Conservation (phyloP, 2,888 invertebrate species). For the Pseudolycoriella hygida region DNA sequence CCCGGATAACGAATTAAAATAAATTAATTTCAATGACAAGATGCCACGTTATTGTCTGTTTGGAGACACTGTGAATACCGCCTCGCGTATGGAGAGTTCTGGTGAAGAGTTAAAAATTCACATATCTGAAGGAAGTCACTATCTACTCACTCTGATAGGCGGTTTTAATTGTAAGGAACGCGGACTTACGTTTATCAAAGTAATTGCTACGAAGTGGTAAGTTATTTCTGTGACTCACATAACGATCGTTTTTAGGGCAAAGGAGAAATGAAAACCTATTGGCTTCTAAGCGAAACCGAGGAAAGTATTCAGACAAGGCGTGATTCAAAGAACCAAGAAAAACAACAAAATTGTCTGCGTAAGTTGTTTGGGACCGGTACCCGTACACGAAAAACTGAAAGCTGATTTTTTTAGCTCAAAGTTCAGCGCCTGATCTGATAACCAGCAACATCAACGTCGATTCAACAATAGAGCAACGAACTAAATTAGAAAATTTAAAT, state of each 20-base stretch:
- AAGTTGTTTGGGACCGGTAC: too few relatives aligned
- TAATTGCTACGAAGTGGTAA: conserved; percentile 19
- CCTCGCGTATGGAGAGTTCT: conserved; percentile 62
- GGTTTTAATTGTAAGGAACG: conserved; percentile 57
- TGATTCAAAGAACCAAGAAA: not conserved
- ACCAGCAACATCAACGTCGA: too few relatives aligned
- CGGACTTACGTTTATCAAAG: conserved; percentile 57
- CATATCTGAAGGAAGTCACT: conserved; percentile 52
- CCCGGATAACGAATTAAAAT: not conserved
- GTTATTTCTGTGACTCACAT: not conserved
- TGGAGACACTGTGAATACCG: conserved; percentile 70
- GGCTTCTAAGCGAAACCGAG: conserved; percentile 43
- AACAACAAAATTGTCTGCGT: too few relatives aligned
- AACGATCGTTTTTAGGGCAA: conserved; percentile 33
- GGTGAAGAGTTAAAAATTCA: conserved; percentile 60
- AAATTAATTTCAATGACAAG: conserved; percentile 17
- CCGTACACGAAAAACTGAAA: too few relatives aligned
- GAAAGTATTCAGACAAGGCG: not conserved
- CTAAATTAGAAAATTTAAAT: too few relatives aligned
- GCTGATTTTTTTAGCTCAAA: too few relatives aligned
- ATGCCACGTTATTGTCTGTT: conserved; percentile 74
- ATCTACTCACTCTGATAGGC: conserved; percentile 46
- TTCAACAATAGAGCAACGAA: too few relatives aligned
- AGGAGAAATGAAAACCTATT: conserved; percentile 57
- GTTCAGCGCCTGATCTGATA: too few relatives aligned